Conservation (phyloP, 2,113 vertebrate genomes). For the Cnemophilus loriae region DNA sequence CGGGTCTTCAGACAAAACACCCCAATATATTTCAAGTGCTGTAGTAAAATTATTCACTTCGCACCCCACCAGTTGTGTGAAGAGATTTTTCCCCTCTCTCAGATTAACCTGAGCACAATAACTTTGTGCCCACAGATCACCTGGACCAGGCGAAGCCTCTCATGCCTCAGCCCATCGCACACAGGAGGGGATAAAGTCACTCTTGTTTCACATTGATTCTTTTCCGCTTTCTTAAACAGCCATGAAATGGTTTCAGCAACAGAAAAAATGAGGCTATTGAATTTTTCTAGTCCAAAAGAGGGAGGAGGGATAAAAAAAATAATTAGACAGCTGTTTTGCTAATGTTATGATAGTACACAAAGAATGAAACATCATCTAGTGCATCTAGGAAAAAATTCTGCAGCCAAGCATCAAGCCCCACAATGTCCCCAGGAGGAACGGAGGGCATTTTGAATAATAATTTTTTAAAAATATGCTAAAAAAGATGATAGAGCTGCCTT, state of each 20-base stretch:
- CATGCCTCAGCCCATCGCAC: accelerated
- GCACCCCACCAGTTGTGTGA: neutral
- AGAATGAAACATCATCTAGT: neutral
- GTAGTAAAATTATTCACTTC: neutral
- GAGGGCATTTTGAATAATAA: neutral
- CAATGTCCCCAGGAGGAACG: accelerated
- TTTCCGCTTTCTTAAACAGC: neutral
- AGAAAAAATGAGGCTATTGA: neutral
- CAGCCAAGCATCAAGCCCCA: neutral
- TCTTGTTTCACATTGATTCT: accelerated
- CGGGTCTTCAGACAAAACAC: neutral
- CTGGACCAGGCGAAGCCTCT: neutral
- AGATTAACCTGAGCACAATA: neutral
- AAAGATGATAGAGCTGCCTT: accelerated
- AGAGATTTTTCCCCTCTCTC: neutral
- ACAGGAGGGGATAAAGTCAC: accelerated
- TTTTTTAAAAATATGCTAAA: accelerated
- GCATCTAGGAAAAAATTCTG: neutral
- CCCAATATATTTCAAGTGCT: neutral
- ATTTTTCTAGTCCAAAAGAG: neutral
- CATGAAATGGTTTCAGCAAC: neutral
- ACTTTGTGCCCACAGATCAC: neutral
- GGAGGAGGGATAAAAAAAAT: neutral
- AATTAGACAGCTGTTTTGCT: neutral
- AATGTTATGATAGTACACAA: neutral